Evolutionary conservation across 1,140 invertebrate species (phyloP).

Genomic region (Mactra quadrangularis): DNA sequence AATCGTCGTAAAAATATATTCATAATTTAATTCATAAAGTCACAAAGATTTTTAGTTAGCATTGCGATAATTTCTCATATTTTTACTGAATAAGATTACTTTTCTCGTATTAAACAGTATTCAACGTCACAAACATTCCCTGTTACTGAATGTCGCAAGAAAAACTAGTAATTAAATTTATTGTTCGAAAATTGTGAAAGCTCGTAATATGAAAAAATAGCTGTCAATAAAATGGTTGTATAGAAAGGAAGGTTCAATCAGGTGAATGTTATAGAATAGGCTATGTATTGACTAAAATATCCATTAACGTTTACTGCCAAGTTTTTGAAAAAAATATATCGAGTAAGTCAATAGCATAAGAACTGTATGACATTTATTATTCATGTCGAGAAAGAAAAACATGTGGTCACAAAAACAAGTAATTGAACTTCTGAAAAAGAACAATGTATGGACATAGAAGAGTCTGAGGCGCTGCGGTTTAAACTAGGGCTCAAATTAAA

Average conservation of each 20-base stretch:
- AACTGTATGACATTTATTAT: no score
- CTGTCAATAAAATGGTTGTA: constrained; percentile 28
- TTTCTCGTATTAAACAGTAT: no score
- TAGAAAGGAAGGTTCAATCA: background rate
- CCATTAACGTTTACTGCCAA: constrained; percentile 14
- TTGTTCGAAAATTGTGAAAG: constrained; percentile 1
- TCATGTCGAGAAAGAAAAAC: background rate
- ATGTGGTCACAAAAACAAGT: background rate
- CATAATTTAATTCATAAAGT: constrained; percentile 19
- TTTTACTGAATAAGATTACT: constrained; percentile 29
- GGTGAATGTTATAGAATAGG: background rate
- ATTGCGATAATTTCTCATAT: constrained; percentile 12
- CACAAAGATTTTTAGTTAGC: constrained; percentile 13
- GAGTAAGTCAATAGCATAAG: no score
- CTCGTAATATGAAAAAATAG: constrained; percentile 6
- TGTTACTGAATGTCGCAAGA: no score
- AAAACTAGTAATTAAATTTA: constrained; percentile 27
- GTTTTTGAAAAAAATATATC: no score
- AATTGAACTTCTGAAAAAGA: background rate
- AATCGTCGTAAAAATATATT: constrained; percentile 18
- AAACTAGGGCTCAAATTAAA: no score
- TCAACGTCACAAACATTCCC: background rate
- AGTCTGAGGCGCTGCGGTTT: no score
- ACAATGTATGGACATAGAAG: no score
- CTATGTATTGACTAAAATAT: constrained; percentile 16